Evolutionary conservation across 2,113 vertebrate species (phyloP), one percentile per base, ranked within the genome.

Genomic region (Amazona vittata): DNA sequence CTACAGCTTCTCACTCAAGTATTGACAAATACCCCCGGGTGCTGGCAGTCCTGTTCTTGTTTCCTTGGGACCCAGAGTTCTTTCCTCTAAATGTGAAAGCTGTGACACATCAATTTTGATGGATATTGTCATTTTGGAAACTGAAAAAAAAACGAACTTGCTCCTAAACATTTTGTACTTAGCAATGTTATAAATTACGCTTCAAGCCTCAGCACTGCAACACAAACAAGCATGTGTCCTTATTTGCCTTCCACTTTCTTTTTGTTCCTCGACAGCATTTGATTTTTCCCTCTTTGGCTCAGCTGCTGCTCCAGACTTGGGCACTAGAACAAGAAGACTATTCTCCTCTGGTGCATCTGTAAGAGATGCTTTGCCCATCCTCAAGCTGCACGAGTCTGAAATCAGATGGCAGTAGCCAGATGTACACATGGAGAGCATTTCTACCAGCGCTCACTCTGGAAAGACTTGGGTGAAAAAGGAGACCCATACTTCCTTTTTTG

Each of bases 261-360:
- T 95, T 89, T 5, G 0, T 68, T 87, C 86, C 55, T 96, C 0
- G 1, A 89, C 33, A 84, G 74, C 81, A 52, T 74, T 96, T 47
- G n/a, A 60, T 44, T 82, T 93, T 93, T 73, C 29, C 37, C 70
- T 89, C 43, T 57, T 62, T 94, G 86, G 84, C 65, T 96, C 89
- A 89, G 91, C 83, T 93, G 35, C 67, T 86, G 73, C 86, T 95
- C 59, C 91, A 86, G 86, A 75, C 18, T 82, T 0, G 0, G 65
- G 47, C 89, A 86, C 11, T 37, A 60, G 60, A 92, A 94, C 81
- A 94, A 89, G 81, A 28, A 2, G 6, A 64, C 49, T 57, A 62
- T 87, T 95, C 69, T 96, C 62, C 55, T 68, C 33, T n/a, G 65
- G 18, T 62, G 24, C 14, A 55, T 73, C n/a, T 71, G 3, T 39